Evolutionary conservation across 1,140 invertebrate genomes (phyloP).

Genomic region (Orchestia grillus): DNA sequence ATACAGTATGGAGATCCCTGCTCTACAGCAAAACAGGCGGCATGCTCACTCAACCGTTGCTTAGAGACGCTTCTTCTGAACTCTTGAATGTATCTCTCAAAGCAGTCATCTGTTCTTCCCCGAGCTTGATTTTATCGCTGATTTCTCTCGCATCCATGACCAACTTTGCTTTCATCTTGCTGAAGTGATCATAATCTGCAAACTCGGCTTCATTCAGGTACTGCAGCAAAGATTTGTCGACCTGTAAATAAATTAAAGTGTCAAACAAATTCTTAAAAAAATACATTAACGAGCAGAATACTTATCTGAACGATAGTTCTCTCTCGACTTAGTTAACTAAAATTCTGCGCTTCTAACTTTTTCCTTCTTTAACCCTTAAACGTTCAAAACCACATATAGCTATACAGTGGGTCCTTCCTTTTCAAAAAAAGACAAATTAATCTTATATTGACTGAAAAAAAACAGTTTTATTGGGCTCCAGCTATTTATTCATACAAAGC

Average conservation of each 20-base stretch:
- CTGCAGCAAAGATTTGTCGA: conserved; percentile 81
- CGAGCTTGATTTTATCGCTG: conserved; percentile 88
- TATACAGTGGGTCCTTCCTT: too few species aligned
- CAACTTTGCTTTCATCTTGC: conserved; percentile 92
- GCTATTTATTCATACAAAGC: too few species aligned
- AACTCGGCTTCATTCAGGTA: conserved; percentile 83
- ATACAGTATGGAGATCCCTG: not conserved
- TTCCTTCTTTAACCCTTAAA: too few species aligned
- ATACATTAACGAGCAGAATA: not conserved
- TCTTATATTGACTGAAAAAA: too few species aligned
- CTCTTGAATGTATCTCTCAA: conserved; percentile 77
- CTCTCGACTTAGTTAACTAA: too few species aligned
- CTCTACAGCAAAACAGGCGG: not conserved
- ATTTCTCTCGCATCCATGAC: conserved; percentile 88
- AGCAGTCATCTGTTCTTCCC: conserved; percentile 85
- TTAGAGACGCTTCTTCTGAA: conserved; percentile 46
- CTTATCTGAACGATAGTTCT: too few species aligned
- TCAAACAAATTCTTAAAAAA: not conserved
- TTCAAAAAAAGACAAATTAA: too few species aligned
- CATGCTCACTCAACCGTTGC: conserved; percentile 4
- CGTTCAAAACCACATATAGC: too few species aligned
- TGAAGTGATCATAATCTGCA: conserved; percentile 88
- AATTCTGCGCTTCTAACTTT: too few species aligned
- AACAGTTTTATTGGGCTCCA: too few species aligned
- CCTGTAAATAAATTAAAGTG: conserved; percentile 68